These are phyloP conservation scores for Drosophila nannoptera DNA, from an alignment of 1,140 invertebrate genomes.

Conservation along the genomic window DNA sequence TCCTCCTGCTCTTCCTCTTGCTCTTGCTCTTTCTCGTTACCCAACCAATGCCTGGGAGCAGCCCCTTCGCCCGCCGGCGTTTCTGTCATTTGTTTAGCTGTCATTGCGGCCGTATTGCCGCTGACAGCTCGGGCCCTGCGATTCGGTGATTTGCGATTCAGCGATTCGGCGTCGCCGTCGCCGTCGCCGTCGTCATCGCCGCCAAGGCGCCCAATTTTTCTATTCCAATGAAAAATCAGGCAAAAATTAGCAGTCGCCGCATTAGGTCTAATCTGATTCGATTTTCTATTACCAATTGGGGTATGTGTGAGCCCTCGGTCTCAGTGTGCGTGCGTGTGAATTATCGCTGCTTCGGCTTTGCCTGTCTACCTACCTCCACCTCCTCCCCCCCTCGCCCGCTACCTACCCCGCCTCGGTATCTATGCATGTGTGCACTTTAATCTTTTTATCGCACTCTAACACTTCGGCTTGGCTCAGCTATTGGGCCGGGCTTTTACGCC, in stretches of 20 bases:
- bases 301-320: constrained; percentile 7
- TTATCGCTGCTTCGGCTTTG: neutral
- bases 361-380: neutral
- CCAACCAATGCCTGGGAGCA: neutral
- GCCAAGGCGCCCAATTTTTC: constrained; percentile 37
- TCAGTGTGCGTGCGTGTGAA: constrained; percentile 15
- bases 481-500: constrained; percentile 55
- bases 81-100: constrained; percentile 77
- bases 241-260: constrained; percentile 70
- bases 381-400: neutral
- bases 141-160: constrained; percentile 6
- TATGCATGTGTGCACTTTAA: constrained; percentile 61
- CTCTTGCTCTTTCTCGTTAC: neutral
- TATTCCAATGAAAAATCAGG: constrained; percentile 65
- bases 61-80: constrained; percentile 28
- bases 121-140: constrained; percentile 8
- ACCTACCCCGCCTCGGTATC: constrained; percentile 1
- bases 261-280: constrained; percentile 77
- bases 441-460: constrained; percentile 75
- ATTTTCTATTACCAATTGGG: constrained; percentile 74
- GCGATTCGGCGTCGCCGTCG: neutral
- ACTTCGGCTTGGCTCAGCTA: constrained; percentile 50
- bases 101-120: constrained; percentile 35
- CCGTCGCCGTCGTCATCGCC: constrained; percentile 6
- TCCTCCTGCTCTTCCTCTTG: neutral